Conservation (phyloP, 2,113 vertebrate species). For the Capra hircus region DNA sequence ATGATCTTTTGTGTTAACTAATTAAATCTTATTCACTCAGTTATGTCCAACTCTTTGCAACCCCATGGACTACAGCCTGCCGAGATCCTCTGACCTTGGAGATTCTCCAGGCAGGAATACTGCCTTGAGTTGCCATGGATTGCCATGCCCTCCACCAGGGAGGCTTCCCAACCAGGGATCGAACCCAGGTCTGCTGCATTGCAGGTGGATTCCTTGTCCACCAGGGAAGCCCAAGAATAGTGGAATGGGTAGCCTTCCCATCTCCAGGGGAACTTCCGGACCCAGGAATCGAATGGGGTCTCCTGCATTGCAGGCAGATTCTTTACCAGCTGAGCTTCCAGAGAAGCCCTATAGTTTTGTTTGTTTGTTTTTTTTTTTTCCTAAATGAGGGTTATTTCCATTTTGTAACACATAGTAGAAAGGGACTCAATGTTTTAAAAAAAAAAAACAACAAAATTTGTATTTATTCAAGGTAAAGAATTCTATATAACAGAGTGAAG, state of each 20-base stretch:
- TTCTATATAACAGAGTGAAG: neutral
- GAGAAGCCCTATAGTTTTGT: neutral
- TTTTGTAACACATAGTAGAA: neutral
- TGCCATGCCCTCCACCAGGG: neutral
- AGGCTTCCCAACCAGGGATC: neutral
- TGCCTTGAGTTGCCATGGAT: neutral
- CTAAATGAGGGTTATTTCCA: neutral
- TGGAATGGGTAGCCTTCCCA: neutral
- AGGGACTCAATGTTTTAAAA: neutral
- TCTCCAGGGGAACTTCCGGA: neutral
- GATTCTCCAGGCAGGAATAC: neutral
- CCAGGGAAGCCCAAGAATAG: neutral
- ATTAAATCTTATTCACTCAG: neutral
- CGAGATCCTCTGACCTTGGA: neutral
- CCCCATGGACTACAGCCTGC: neutral
- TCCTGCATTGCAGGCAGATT: neutral
- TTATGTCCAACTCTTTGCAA: neutral
- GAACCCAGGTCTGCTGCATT: neutral
- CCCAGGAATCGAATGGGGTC: neutral
- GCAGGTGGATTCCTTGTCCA: neutral
- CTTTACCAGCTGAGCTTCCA: neutral
- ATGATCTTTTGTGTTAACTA: neutral
- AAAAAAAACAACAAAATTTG: neutral
- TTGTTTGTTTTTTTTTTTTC: neutral
- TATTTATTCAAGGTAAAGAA: neutral